Percentiles rank a stretch among this genome's conserved stretches.
Evolutionary conservation across 2,797 vertebrate species (phyloP).

Genomic region (Gobionotothen gibberifrons): DNA sequence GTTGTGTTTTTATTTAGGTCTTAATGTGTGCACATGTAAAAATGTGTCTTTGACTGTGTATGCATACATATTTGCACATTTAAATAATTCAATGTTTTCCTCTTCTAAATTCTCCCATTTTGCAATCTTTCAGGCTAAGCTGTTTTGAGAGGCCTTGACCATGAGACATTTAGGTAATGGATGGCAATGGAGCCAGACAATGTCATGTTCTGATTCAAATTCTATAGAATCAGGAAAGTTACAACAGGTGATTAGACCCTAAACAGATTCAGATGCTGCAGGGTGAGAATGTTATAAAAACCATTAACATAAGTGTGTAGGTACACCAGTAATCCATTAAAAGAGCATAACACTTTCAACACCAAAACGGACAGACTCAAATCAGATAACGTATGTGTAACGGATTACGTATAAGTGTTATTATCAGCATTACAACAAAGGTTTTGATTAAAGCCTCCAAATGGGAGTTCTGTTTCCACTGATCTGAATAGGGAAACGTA

Average conservation of each 20-base stretch:
- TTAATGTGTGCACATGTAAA: too few species aligned
- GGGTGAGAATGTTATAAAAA: not conserved
- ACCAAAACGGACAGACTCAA: not conserved
- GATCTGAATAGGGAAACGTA: conserved; percentile 14
- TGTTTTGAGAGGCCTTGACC: conserved; percentile 25
- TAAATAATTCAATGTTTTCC: not conserved
- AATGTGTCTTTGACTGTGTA: too few species aligned
- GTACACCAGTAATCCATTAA: not conserved
- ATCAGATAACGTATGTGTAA: not conserved
- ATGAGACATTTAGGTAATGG: conserved; percentile 21
- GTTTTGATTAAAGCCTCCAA: conserved; percentile 5
- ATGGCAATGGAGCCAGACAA: conserved; percentile 35
- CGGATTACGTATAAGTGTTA: too few species aligned
- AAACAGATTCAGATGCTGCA: conserved; percentile 22
- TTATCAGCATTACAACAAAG: not conserved
- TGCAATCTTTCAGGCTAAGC: conserved; percentile 1
- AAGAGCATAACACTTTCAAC: not conserved
- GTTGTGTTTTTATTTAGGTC: too few species aligned
- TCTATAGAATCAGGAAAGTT: conserved; percentile 38
- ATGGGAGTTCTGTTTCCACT: conserved; percentile 10
- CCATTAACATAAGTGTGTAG: too few species aligned
- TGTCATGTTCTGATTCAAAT: conserved; percentile 52
- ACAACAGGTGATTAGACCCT: conserved; percentile 21
- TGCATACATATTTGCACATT: too few species aligned
- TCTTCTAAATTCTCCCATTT: not conserved